Evolutionary conservation across 2,113 vertebrate genomes (phyloP).

Genomic region (Patagioenas fasciata): DNA sequence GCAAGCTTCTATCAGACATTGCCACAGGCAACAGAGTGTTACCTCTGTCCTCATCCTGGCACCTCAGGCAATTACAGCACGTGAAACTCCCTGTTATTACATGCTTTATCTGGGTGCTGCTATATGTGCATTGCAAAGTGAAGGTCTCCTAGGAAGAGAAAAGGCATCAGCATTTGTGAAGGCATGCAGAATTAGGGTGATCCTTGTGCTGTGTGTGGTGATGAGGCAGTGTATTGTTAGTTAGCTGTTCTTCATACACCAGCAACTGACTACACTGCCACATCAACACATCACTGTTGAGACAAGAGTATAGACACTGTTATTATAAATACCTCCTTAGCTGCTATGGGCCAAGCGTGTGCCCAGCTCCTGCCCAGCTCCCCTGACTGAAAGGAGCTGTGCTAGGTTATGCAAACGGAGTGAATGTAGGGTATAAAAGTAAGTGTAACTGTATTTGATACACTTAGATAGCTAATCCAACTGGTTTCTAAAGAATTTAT

Average conservation of each 20-base stretch:
- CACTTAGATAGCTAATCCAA: neutral
- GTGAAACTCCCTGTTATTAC: neutral
- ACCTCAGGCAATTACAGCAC: neutral
- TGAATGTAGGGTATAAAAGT: neutral
- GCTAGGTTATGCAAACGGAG: neutral
- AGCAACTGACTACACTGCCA: constrained; percentile 73
- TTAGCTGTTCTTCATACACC: constrained; percentile 70
- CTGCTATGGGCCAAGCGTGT: neutral
- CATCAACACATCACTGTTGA: constrained; percentile 38
- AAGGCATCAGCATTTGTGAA: neutral
- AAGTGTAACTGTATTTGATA: neutral
- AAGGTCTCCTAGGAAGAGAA: neutral
- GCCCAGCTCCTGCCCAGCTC: neutral
- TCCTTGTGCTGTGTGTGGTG: constrained; percentile 44
- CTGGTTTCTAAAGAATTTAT: neutral
- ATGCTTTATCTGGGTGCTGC: neutral
- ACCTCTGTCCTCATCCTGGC: neutral
- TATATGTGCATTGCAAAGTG: neutral
- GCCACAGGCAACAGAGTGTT: neutral
- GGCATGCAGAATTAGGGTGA: neutral
- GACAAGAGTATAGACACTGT: neutral
- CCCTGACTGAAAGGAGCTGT: neutral
- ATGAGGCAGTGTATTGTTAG: constrained; percentile 84
- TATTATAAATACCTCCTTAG: neutral
- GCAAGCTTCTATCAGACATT: neutral